Percentiles rank a stretch among this genome's conserved stretches.
Evolutionary conservation across 2,888 invertebrate genomes (phyloP).

Genomic region (Gasteruption jaculator): DNA sequence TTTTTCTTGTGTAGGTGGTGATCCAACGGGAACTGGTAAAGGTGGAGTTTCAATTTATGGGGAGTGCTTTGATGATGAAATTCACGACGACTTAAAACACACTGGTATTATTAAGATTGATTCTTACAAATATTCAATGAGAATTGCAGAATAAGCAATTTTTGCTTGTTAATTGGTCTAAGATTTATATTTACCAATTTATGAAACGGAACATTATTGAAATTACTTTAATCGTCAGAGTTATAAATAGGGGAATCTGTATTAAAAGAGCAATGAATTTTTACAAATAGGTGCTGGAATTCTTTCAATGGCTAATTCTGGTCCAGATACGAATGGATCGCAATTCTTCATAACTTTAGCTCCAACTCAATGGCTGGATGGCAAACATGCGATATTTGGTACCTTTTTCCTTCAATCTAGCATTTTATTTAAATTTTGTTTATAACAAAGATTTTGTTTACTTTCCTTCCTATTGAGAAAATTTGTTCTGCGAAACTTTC

Average conservation of each 20-base stretch:
- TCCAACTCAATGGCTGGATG: slow-evolving; percentile 96
- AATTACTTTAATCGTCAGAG: not conserved
- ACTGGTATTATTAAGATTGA: slow-evolving; percentile 59
- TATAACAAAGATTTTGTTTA: slow-evolving; percentile 1
- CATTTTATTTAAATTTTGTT: slow-evolving; percentile 4
- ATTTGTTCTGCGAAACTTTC: not conserved
- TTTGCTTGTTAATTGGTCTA: not conserved
- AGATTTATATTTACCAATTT: slow-evolving; percentile 2
- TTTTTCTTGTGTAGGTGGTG: slow-evolving; percentile 77
- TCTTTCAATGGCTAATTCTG: slow-evolving; percentile 96
- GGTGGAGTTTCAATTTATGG: slow-evolving; percentile 98
- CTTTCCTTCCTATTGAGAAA: not conserved
- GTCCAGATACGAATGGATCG: slow-evolving; percentile 94
- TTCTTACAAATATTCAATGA: not conserved
- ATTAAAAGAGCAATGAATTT: slow-evolving; percentile 13
- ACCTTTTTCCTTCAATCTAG: slow-evolving; percentile 18
- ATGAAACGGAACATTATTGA: too few relatives aligned
- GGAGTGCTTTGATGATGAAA: slow-evolving; percentile 91
- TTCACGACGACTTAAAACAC: slow-evolving; percentile 89
- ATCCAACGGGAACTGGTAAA: slow-evolving; percentile 95
- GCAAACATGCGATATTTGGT: slow-evolving; percentile 96
- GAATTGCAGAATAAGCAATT: too few relatives aligned
- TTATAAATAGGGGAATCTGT: slow-evolving; percentile 1
- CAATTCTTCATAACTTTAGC: slow-evolving; percentile 98
- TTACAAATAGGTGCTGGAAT: slow-evolving; percentile 65